Base-by-base conservation (phyloP, 2,888 invertebrate genomes). In the Lasioglossum malachurum region DNA sequence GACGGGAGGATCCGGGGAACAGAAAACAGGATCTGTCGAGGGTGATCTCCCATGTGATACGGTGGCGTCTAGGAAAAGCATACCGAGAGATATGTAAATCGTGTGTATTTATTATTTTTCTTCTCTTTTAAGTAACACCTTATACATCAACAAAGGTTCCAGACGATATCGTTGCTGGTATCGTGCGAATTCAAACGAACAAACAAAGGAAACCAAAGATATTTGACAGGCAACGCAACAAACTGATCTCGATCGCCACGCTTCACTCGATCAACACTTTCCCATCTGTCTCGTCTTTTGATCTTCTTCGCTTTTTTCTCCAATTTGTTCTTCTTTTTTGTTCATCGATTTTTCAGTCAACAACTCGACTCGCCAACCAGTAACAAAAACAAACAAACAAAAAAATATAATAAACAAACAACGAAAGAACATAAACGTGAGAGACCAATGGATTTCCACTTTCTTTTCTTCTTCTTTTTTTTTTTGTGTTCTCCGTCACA, bases 131-230 rank as follows among this genome's bases (percentile, higher is more conserved):
- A 80, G 86, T 84, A 90, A 89, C 88, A 90, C 82, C 86, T 90
- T 90, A 86, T 86, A 90, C 83, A 90, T 84, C 81, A 90, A 87
- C 84, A 86, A 87, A 80, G 73, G 78, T 78, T 84, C 71, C 19
- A 72, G 57, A 67, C 86, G 78, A 81, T 88, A 85, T 67, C 77
- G 44, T 64, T 75, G 71, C 14, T 74, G 71, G 67, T 19, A 16
- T 83, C 76, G 87, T 76, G 82, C 67, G 78, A 79, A 60, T 80
- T 41, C 73, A 75, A 38, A 38, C 41, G 57, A 83, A 69, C 64
- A 60, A 73, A 79, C 60, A 79, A n/a, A 46, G 35, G 19, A 44
- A 46, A 41, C 31, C 19, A 82, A 35, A 46, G 27, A 16, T 69
- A 69, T 38, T 23, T 41, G 5, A 71, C 35, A 71, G 41, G 14